These are phyloP conservation scores for Orthosia gothica DNA, from an alignment of 2,888 invertebrate species.

Conservation along the genomic window DNA sequence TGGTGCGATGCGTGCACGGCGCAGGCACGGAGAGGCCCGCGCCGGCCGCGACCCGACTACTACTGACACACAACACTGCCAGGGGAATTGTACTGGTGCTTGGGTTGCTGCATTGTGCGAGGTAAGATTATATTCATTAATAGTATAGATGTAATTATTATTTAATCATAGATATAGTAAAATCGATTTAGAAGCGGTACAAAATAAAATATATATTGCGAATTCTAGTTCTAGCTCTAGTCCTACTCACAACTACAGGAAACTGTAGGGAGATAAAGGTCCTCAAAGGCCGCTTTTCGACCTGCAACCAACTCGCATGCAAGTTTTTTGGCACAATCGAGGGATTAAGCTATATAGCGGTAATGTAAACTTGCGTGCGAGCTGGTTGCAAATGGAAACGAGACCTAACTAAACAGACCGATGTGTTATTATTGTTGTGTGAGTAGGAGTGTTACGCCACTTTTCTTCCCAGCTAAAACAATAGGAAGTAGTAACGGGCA, in stretches of 20 bases:
- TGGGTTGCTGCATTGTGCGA: constrained; percentile 77
- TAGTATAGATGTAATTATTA: too few relatives aligned
- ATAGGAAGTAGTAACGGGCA: neutral
- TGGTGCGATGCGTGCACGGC: constrained; percentile 87
- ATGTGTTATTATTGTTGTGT: neutral
- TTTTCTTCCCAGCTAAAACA: neutral
- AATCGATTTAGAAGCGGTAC: neutral
- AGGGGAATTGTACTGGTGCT: constrained; percentile 67
- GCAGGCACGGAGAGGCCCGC: constrained; percentile 79
- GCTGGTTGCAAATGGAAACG: too few relatives aligned
- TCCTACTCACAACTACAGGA: too few relatives aligned
- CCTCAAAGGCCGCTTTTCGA: too few relatives aligned
- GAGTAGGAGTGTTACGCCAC: neutral
- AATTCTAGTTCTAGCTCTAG: neutral
- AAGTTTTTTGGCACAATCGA: too few relatives aligned
- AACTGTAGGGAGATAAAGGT: too few relatives aligned
- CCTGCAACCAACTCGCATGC: too few relatives aligned
- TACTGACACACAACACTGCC: constrained; percentile 37
- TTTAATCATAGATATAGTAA: neutral
- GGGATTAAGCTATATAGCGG: too few relatives aligned
- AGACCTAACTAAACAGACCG: too few relatives aligned
- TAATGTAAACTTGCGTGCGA: too few relatives aligned
- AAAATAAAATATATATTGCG: neutral
- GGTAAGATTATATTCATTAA: constrained; percentile 70
- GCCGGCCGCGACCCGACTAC: constrained; percentile 63